Percentiles rank a stretch among this genome's conserved stretches.
Conservation (phyloP, 2,888 invertebrate genomes). For the Acanthococcus lagerstroemiae region DNA sequence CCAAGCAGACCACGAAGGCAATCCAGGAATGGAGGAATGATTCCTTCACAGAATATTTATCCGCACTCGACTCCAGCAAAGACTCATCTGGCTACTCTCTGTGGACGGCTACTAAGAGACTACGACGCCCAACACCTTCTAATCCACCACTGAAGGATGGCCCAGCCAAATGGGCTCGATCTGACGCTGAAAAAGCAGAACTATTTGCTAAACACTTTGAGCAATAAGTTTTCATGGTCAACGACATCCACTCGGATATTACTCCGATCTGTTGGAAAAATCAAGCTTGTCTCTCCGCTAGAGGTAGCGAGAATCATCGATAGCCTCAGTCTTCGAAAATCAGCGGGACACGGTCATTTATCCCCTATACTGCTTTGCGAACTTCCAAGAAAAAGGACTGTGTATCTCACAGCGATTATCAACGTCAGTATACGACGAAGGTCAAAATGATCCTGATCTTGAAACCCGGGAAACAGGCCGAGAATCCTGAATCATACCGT, state of each 20-base stretch:
- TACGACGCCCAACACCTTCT: not conserved
- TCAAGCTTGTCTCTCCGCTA: not conserved
- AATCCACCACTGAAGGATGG: not conserved
- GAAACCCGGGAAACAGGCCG: slow-evolving; percentile 6
- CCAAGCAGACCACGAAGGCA: not conserved
- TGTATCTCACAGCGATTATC: slow-evolving; percentile 1
- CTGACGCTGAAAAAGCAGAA: slow-evolving; percentile 12
- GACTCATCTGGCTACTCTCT: slow-evolving; percentile 8
- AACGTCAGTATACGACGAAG: not conserved
- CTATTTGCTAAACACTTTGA: slow-evolving; percentile 9
- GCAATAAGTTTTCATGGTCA: not conserved
- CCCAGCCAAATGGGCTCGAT: not conserved
- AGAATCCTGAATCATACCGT: not conserved
- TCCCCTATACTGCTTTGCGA: not conserved
- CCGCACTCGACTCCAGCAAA: not conserved
- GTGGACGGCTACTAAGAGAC: not conserved
- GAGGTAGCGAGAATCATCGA: not conserved
- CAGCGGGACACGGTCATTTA: not conserved
- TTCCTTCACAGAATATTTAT: not conserved
- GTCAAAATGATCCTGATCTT: slow-evolving; percentile 6
- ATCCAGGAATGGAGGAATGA: not conserved
- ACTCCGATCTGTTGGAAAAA: not conserved
- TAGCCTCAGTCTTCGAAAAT: not conserved
- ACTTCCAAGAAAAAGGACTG: not conserved
- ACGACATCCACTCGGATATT: not conserved